Conservation (phyloP, 92 coral and sea anemone species). For the Siderastrea siderea region DNA sequence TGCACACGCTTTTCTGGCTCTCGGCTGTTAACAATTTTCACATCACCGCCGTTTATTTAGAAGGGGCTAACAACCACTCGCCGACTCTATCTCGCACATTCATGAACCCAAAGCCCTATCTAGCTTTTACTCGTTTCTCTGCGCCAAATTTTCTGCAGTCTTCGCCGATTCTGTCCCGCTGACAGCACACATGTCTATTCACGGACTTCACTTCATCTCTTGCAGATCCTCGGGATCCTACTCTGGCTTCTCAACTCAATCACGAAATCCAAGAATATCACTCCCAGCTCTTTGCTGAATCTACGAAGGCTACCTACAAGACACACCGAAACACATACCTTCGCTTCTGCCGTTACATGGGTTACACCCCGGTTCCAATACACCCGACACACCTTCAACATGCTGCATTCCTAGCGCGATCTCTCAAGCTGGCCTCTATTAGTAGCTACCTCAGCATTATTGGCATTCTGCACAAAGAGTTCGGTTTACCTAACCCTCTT, state of each 20-base stretch:
- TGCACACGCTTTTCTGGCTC: slow-evolving; percentile 64
- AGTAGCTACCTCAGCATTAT: too few relatives aligned
- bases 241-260: slow-evolving; percentile 38
- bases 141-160: slow-evolving; percentile 3
- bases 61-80: slow-evolving; percentile 32
- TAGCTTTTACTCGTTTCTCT: slow-evolving; percentile 19
- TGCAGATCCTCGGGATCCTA: slow-evolving; percentile 41
- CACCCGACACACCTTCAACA: slow-evolving; percentile 31
- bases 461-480: too few relatives aligned
- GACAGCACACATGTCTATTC: slow-evolving; percentile 19
- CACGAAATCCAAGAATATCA: slow-evolving; percentile 28
- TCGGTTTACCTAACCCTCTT: too few relatives aligned
- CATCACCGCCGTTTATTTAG: slow-evolving; percentile 46
- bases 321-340: slow-evolving; percentile 53
- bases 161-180: slow-evolving; percentile 30
- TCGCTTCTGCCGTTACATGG: slow-evolving; percentile 54
- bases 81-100: slow-evolving; percentile 31
- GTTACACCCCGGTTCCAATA: slow-evolving; percentile 34
- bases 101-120: slow-evolving; percentile 15
- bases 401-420: not conserved
- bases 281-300: slow-evolving; percentile 50
- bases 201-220: slow-evolving; percentile 36
- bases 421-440: too few relatives aligned
- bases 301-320: slow-evolving; percentile 47
- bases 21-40: slow-evolving; percentile 55